Evolutionary conservation across 2,888 invertebrate genomes (phyloP), one percentile per base, ranked within the genome.

Genomic region (Cephus rjabovi): DNA sequence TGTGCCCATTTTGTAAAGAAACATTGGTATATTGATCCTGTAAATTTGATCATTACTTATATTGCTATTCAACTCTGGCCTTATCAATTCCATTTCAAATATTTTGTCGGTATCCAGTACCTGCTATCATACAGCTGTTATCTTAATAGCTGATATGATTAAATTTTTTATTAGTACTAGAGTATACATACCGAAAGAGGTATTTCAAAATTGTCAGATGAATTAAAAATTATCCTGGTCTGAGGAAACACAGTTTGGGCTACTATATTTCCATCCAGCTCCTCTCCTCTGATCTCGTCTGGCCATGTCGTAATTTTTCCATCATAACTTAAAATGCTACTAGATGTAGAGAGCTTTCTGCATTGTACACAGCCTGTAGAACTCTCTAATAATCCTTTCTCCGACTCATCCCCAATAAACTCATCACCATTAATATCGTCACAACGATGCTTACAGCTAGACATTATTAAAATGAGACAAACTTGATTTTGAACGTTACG

Each of bases 11-110:
- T 3, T 92, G 86, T 83, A 93, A 92, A 11, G 92, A 91, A 78
- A 93, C 93, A 75, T 94, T 93, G 37, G 93, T 92, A 87, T 93
- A 93, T 35, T 93, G 92, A 84, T 94, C 94, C 94, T 94, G 89
- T 12, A 88, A 89, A 75, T 81, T 79, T 77, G 69, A 77, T 77
- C 70, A 56, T 81, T 33, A 69, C 75, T 40, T 70, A 15, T 12
- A 69, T 40, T 40, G 68, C n/a, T 75, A 68, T 33, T 34, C 30
- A 70, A 73, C 34, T 23, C 23, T 56, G 56, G 73, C 75, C n/a
- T 12, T 69, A 34, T 69, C 69, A 79, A 33, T 31, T 56, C 9
- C 56, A 56, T 23, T 56, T 56, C 23, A 56, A 56, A 23, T 23
- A 15, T 1, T 0, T 23, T 56, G 56, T 9, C 23, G 23, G 23